Percentiles rank a stretch among this genome's conserved stretches.
Conservation (phyloP, 1,140 invertebrate genomes). For the Trichonephila inaurata region DNA sequence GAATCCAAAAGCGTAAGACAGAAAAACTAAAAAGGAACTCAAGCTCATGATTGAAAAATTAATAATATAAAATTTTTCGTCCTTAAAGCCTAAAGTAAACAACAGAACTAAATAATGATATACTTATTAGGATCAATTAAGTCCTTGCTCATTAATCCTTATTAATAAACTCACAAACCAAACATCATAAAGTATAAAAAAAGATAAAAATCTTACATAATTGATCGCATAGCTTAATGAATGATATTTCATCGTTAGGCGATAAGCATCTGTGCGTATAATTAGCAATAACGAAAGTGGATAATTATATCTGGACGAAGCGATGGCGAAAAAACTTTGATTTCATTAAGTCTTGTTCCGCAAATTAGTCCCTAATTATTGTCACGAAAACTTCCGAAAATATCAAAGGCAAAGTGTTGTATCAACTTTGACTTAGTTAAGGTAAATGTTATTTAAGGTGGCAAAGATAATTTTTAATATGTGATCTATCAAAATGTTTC, state of each 20-base stretch:
- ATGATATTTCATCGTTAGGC: slow-evolving; percentile 37
- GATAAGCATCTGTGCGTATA: slow-evolving; percentile 51
- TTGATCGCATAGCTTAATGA: slow-evolving; percentile 38
- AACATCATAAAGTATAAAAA: neutral
- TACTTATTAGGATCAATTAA: slow-evolving; percentile 22
- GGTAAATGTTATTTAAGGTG: neutral
- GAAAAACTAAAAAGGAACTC: no score
- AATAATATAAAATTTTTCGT: neutral
- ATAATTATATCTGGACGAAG: slow-evolving; percentile 19
- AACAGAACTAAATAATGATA: neutral
- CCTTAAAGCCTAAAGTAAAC: neutral
- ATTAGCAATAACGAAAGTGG: slow-evolving; percentile 37
- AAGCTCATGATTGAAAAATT: no score
- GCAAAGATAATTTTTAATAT: neutral
- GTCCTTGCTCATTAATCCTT: slow-evolving; percentile 1
- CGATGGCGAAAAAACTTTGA: neutral
- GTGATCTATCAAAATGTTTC: no score
- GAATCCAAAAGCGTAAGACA: no score
- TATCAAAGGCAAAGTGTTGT: slow-evolving; percentile 8
- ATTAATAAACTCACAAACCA: neutral
- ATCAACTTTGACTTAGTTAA: neutral
- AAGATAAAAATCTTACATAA: slow-evolving; percentile 7
- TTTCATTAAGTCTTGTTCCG: slow-evolving; percentile 8
- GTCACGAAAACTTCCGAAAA: neutral
- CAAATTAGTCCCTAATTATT: neutral